Evolutionary conservation across 2,888 invertebrate species (phyloP).

Genomic region (Erebia ligea): DNA sequence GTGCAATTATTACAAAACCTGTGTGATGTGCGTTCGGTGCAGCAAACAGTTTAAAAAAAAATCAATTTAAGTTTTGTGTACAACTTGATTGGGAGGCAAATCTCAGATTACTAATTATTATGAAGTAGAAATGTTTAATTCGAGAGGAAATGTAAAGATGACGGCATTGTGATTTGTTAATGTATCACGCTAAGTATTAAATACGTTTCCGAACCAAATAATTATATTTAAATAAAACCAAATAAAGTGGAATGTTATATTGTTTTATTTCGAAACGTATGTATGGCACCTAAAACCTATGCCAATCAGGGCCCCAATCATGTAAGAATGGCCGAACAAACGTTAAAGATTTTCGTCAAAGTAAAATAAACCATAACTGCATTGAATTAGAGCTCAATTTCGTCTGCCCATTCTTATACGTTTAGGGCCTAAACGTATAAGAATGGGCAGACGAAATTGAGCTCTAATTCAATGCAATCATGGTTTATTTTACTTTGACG

Average conservation of each 20-base stretch:
- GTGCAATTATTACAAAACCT: no score
- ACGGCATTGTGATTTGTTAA: constrained; percentile 37
- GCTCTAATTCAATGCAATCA: no score
- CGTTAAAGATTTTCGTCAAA: no score
- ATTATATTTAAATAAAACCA: constrained; percentile 47
- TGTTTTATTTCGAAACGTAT: constrained; percentile 25
- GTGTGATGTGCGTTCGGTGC: not conserved
- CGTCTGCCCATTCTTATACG: no score
- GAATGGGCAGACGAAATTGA: no score
- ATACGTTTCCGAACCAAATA: constrained; percentile 69
- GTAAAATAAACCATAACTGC: no score
- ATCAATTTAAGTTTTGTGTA: not conserved
- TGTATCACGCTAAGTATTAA: constrained; percentile 60
- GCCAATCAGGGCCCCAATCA: no score
- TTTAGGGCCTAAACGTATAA: no score
- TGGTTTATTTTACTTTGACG: no score
- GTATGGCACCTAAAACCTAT: not conserved
- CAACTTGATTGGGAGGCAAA: not conserved
- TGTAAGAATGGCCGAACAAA: no score
- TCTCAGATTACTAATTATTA: constrained; percentile 25
- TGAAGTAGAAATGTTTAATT: constrained; percentile 16
- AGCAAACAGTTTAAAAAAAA: not conserved
- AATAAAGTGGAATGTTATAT: constrained; percentile 32
- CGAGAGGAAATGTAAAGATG: constrained; percentile 38
- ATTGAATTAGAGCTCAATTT: no score